Percentiles rank a stretch among this genome's conserved stretches.
phyloP scores from a whole-genome alignment of 2,113 vertebrate genomes.

The Nestor notabilis region DNA sequence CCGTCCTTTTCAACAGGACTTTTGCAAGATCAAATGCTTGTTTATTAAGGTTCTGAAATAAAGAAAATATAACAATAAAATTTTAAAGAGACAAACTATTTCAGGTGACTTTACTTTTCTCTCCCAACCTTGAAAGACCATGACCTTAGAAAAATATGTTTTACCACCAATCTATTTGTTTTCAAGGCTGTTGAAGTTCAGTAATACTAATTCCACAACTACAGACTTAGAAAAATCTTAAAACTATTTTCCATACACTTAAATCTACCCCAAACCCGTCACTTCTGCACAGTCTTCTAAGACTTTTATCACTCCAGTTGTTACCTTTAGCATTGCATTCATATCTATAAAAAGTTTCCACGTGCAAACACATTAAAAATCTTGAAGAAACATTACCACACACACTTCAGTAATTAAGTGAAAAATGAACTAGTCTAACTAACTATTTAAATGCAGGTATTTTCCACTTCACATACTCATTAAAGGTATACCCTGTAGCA shows the following conservation, averaged over 20 bases:
- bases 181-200: not conserved
- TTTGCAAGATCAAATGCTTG: conserved; percentile 98
- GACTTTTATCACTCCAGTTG: not conserved
- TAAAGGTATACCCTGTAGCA: not conserved
- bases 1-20: conserved; percentile 95
- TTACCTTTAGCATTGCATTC: not conserved
- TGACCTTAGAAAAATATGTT: not conserved
- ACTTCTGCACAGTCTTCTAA: not conserved
- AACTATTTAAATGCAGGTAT: not conserved
- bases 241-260: not conserved
- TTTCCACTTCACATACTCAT: not conserved
- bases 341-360: not conserved
- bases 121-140: not conserved
- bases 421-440: not conserved
- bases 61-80: not conserved
- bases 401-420: not conserved
- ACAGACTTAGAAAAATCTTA: not conserved
- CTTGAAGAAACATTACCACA: not conserved
- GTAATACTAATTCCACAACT: not conserved
- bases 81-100: not conserved
- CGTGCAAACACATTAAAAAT: not conserved
- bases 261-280: not conserved
- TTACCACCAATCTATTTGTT: not conserved
- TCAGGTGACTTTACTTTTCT: not conserved
- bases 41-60: conserved; percentile 95